Evolutionary conservation across 2,888 invertebrate genomes (phyloP).

Genomic region (Erannis defoliaria): DNA sequence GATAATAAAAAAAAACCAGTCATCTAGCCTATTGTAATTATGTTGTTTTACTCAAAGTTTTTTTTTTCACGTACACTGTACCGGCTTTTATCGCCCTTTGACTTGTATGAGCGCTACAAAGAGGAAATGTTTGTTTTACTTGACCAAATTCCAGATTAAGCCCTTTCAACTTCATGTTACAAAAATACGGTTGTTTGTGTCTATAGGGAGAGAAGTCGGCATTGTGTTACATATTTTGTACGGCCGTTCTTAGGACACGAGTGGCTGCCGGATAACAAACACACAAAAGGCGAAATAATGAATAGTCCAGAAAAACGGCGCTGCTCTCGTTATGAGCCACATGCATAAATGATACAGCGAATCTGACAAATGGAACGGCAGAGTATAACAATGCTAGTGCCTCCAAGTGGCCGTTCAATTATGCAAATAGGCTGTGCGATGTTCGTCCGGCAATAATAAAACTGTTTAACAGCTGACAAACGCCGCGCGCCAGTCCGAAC

Average conservation of each 20-base stretch:
- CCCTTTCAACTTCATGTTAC: conserved; percentile 73
- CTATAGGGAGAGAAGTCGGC: conserved; percentile 67
- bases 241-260: conserved; percentile 69
- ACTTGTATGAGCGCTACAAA: conserved; percentile 62
- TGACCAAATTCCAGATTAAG: conserved; percentile 77
- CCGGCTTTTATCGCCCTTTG: conserved; percentile 43
- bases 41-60: conserved; percentile 30
- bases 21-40: too few species aligned
- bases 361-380: conserved; percentile 86
- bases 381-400: conserved; percentile 85
- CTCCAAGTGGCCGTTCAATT: conserved; percentile 86
- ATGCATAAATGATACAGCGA: conserved; percentile 85
- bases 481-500: conserved; percentile 66
- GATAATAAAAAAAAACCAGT: too few species aligned
- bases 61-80: conserved; percentile 13
- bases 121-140: conserved; percentile 74
- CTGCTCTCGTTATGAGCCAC: conserved; percentile 80
- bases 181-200: conserved; percentile 75
- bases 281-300: conserved; percentile 82
- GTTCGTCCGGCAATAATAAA: conserved; percentile 84
- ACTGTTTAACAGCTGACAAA: conserved; percentile 86
- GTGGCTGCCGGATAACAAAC: conserved; percentile 73
- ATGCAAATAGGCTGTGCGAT: conserved; percentile 84
- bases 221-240: conserved; percentile 71
- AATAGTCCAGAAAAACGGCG: conserved; percentile 82